Base-by-base conservation (phyloP, 2,797 vertebrate genomes). In the Neosalanx taihuensis region DNA sequence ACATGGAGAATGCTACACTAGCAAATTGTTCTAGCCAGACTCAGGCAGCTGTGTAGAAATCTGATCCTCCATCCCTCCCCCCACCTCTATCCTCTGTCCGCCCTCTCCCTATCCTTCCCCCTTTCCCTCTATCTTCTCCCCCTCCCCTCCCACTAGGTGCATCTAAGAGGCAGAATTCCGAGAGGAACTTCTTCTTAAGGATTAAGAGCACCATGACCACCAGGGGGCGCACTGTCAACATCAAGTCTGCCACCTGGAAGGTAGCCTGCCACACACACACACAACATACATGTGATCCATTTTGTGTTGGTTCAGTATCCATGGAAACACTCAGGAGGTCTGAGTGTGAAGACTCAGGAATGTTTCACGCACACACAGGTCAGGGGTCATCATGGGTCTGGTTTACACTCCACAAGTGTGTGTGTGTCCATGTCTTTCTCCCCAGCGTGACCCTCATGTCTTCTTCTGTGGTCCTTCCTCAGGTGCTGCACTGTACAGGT, bases 181-280 rank as follows among this genome's bases (percentile, higher is more conserved):
- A 92, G 73, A 88, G 89, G 1, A 89, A 86, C 84, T 95, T 96
- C 87, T 95, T 95, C 72, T 68, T 97, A 56, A 89, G 95, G 0
- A 91, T 96, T 92, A 96, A 96, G 84, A 95, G 93, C 88, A 96
- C 94, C 0, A 89, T 96, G 69, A 95, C 94, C 81, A 94, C 80
- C 89, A 90, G 92, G 0, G 95, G 95, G 77, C 93, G 94, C 78
- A 94, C 93, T 0, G 93, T 96, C 82, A 95, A 95, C 90, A 91
- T 96, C 79, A 97, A 95, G 81, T 94, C 95, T 0, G 95, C 95
- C 13, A 86, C 89, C 65, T 97, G 95, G 94, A 96, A 95, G 94
- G 95, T 95, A 58, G 41, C 10, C 2, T 12, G 2, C 2, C 4
- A 41, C 26, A 65, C 66, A 61, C 69, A 62, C 29, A 61, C 61